Conservation (phyloP, 2,888 invertebrate genomes). For the Zygothrica quintamaculata region DNA sequence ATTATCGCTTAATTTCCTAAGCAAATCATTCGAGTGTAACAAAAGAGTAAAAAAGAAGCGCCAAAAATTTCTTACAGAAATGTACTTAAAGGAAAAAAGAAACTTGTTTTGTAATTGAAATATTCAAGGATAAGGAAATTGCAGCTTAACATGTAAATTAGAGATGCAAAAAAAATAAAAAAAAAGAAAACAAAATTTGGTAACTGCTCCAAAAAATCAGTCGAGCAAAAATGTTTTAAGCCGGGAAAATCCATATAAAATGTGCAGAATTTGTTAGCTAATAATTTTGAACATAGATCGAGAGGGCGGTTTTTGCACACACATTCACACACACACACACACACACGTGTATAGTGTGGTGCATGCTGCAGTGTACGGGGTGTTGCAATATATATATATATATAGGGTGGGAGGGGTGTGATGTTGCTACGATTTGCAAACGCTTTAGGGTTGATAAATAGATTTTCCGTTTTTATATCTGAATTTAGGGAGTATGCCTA, state of each 20-base stretch:
- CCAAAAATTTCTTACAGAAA: conserved; percentile 27
- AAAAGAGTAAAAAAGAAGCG: conserved; percentile 21
- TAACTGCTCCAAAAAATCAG: conserved; percentile 4
- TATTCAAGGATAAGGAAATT: not conserved
- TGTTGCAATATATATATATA: conserved; percentile 18
- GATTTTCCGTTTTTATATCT: not conserved
- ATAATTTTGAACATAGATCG: not conserved
- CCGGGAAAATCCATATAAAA: conserved; percentile 1
- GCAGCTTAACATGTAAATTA: conserved; percentile 26
- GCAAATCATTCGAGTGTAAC: conserved; percentile 27
- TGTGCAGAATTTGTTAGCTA: not conserved
- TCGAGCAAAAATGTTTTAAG: conserved; percentile 11
- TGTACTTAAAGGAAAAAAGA: too few relatives aligned
- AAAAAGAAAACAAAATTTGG: not conserved
- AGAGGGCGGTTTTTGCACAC: conserved; percentile 45
- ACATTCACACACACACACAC: conserved; percentile 15
- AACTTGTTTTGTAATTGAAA: conserved; percentile 33
- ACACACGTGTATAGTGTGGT: not conserved
- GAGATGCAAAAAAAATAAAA: not conserved
- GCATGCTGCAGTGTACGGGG: conserved; percentile 10
- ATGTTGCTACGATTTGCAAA: conserved; percentile 52
- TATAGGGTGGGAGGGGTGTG: conserved; percentile 23
- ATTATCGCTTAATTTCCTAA: conserved; percentile 30
- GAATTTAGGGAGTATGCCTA: too few relatives aligned
- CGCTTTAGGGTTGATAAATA: conserved; percentile 37